Base-by-base conservation (phyloP, 2,888 invertebrate species). In the Hydriomena furcata region DNA sequence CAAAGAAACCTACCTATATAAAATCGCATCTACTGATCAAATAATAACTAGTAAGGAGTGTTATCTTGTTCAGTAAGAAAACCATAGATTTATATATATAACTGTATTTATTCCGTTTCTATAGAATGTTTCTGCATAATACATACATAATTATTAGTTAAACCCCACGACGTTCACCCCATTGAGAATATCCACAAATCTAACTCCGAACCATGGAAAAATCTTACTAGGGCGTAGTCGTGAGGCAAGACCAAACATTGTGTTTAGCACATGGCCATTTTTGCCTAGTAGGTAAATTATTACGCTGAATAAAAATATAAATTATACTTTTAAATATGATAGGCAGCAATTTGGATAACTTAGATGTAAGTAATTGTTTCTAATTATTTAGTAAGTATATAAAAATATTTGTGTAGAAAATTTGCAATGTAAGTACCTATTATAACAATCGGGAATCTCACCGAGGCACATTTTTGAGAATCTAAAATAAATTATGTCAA, bases 101-200 rank as follows among this genome's bases (percentile, higher is more conserved):
- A 30, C 11, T 73, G 68, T 79, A 80, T 79, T 82, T 82, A 83
- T 80, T 84, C 78, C 64, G 75, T 82, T 81, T 78, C 71, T 74
- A 80, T 78, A 81, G 75, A 71, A 81, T 81, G 76, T 79, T 77
- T 73, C 79, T 76, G 81, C 76, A 80, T 76, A 75, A 82, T 80
- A 77, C 11, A 43, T 43, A 31, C 5, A 25, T 37, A 37, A 17
- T 17, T 37, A 31, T 35, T n/a, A n/a, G n/a, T n/a, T n/a, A n/a
- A n/a, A n/a, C 17, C 11, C n/a, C 31, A 24, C 23, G 13, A 40
- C 30, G 7, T 11, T 6, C n/a, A 31, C 21, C 31, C 23, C 23
- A 13, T 12, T 31, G 13, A n/a, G 12, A 27, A 41, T 24, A 7
- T 21, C 11, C 10, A 1, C 5, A 10, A 10, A 8, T 5, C 36